phyloP scores from a whole-genome alignment of 2,113 vertebrate genomes.

The Malurus alboscapulatus region DNA sequence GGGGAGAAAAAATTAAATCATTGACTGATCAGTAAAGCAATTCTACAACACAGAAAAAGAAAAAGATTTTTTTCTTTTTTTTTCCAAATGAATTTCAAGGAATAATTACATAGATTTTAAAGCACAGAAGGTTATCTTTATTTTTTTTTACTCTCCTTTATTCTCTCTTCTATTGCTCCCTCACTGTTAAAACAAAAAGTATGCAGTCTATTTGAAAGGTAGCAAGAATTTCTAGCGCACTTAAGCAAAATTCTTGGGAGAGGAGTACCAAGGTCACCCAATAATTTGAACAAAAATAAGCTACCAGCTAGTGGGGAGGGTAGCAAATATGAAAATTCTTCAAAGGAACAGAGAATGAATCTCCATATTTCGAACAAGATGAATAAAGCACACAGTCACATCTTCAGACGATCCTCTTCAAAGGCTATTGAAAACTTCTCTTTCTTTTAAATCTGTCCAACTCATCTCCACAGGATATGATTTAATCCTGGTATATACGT shows the following conservation, averaged over 20 bases:
- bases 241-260: not conserved
- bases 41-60: not conserved
- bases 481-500: not conserved
- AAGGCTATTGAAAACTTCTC: not conserved
- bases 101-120: not conserved
- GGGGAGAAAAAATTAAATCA: fast-evolving
- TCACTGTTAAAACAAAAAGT: not conserved
- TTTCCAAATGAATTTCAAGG: not conserved
- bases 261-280: not conserved
- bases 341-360: not conserved
- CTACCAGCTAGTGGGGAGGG: not conserved
- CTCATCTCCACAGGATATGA: not conserved
- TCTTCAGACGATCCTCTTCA: not conserved
- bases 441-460: slow-evolving; percentile 19
- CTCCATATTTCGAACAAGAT: not conserved
- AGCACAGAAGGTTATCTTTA: not conserved
- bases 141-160: not conserved
- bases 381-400: not conserved
- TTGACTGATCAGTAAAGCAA: not conserved
- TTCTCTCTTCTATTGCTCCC: not conserved
- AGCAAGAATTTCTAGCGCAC: not conserved
- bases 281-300: not conserved
- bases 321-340: not conserved
- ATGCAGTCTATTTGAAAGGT: not conserved
- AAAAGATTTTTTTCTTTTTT: not conserved